A percentile compares a stretch with the other conserved stretches of the same genome.
Evolutionary conservation across 92 coral and sea anemone genomes (phyloP).

Genomic region (Micromussa lordhowensis): DNA sequence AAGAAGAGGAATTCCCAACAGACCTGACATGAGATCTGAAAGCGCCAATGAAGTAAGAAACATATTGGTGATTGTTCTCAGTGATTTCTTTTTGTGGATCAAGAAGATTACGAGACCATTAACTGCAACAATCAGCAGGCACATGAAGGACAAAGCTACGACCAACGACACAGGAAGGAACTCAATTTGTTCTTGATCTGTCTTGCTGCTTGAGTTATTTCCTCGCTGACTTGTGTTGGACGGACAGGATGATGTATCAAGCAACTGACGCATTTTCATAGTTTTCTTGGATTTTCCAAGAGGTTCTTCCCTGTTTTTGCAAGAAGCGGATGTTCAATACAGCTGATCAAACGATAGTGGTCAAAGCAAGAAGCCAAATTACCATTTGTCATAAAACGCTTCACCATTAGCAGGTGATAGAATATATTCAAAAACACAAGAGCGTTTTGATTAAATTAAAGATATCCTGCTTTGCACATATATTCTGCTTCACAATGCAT

Average conservation of each 20-base stretch:
- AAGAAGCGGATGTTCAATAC: neutral
- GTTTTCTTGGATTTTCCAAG: neutral
- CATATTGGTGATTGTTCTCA: slow-evolving; percentile 67
- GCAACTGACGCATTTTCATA: neutral
- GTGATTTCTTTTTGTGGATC: slow-evolving; percentile 46
- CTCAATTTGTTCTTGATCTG: neutral
- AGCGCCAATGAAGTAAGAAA: slow-evolving; percentile 82
- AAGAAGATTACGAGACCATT: slow-evolving; percentile 34
- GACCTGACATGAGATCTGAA: slow-evolving; percentile 81
- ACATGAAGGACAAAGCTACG: neutral
- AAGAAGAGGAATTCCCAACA: slow-evolving; percentile 79
- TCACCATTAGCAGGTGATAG: neutral
- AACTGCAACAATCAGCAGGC: slow-evolving; percentile 9
- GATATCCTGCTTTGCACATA: neutral
- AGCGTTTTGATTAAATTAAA: neutral
- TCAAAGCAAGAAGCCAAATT: neutral
- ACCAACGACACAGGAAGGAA: slow-evolving; percentile 11
- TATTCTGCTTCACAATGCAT: neutral
- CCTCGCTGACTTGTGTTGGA: neutral
- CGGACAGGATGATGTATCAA: neutral
- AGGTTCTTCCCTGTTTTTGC: neutral
- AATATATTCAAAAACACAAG: neutral
- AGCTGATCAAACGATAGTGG: neutral
- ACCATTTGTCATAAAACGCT: slow-evolving; percentile 7
- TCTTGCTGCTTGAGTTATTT: neutral